These are phyloP conservation scores for Cataglyphis altisquamis DNA, from an alignment of 2,888 invertebrate species.

Conservation along the genomic window DNA sequence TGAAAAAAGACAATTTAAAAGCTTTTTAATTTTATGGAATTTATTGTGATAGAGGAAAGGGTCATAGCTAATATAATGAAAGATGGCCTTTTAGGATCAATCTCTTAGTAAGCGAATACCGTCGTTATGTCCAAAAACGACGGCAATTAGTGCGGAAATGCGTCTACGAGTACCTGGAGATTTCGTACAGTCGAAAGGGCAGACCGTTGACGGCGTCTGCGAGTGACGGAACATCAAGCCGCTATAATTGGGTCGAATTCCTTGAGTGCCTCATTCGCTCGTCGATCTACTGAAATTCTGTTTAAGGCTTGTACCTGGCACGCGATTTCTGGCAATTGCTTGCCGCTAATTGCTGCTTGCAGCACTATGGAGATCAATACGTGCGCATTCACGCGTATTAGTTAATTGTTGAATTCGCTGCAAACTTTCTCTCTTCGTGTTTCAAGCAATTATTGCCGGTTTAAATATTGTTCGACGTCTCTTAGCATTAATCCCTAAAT, in stretches of 20 bases:
- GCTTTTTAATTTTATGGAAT: neutral
- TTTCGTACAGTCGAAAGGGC: conserved; percentile 42
- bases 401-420: conserved; percentile 1
- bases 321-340: conserved; percentile 60
- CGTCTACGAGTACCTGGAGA: conserved; percentile 32
- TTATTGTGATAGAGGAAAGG: neutral
- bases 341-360: conserved; percentile 28
- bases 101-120: neutral
- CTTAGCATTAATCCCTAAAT: neutral
- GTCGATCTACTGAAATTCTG: conserved; percentile 61
- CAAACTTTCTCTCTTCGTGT: conserved; percentile 6
- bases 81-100: neutral
- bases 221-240: conserved; percentile 68
- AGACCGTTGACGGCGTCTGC: conserved; percentile 43
- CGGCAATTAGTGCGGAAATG: conserved; percentile 61
- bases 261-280: conserved; percentile 60
- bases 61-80: neutral
- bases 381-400: conserved; percentile 9
- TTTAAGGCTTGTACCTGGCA: conserved; percentile 64
- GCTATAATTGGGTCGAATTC: conserved; percentile 73
- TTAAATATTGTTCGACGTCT: neutral
- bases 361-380: neutral
- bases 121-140: conserved; percentile 20
- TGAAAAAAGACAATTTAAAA: neutral
- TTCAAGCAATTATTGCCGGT: neutral